Percentiles rank a stretch among this genome's conserved stretches.
phyloP scores from a whole-genome alignment of 2,888 invertebrate species.

The Amphipyra berbera region DNA sequence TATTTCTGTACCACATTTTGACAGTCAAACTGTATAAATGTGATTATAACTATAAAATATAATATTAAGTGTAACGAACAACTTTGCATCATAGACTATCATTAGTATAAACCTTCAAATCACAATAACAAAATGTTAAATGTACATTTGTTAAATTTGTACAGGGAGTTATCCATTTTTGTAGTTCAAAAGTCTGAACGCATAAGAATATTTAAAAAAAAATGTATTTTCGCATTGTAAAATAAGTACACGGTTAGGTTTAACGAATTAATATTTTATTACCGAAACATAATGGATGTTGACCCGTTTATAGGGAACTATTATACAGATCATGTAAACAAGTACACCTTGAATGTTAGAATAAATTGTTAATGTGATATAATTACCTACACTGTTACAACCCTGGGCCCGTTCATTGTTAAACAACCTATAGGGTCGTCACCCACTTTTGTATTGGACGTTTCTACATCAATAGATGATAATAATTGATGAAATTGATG shows the following conservation, averaged over 20 bases:
- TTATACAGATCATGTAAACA: slow-evolving; percentile 69
- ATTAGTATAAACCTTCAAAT: slow-evolving; percentile 78
- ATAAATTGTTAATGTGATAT: slow-evolving; percentile 84
- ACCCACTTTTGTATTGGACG: slow-evolving; percentile 37
- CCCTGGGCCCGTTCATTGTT: slow-evolving; percentile 69
- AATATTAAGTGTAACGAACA: slow-evolving; percentile 61
- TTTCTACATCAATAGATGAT: slow-evolving; percentile 18
- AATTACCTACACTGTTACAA: slow-evolving; percentile 80
- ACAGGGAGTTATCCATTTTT: slow-evolving; percentile 86
- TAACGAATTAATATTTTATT: slow-evolving; percentile 88
- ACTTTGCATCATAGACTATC: slow-evolving; percentile 57
- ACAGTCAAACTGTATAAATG: slow-evolving; percentile 70
- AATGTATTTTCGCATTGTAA: slow-evolving; percentile 89
- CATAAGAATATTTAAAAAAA: slow-evolving; percentile 67
- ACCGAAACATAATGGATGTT: slow-evolving; percentile 84
- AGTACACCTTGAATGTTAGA: slow-evolving; percentile 83
- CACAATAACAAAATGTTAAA: slow-evolving; percentile 87
- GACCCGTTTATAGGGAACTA: slow-evolving; percentile 80
- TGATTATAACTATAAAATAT: slow-evolving; percentile 62
- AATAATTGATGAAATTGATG: background rate
- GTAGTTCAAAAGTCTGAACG: slow-evolving; percentile 89
- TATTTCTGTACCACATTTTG: slow-evolving; percentile 58
- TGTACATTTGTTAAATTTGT: slow-evolving; percentile 87
- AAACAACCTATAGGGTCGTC: slow-evolving; percentile 31
- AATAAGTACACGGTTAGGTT: slow-evolving; percentile 86